These are phyloP conservation scores for Thalassophryne amazonica DNA, from an alignment of 2,797 vertebrate species.

Conservation along the genomic window DNA sequence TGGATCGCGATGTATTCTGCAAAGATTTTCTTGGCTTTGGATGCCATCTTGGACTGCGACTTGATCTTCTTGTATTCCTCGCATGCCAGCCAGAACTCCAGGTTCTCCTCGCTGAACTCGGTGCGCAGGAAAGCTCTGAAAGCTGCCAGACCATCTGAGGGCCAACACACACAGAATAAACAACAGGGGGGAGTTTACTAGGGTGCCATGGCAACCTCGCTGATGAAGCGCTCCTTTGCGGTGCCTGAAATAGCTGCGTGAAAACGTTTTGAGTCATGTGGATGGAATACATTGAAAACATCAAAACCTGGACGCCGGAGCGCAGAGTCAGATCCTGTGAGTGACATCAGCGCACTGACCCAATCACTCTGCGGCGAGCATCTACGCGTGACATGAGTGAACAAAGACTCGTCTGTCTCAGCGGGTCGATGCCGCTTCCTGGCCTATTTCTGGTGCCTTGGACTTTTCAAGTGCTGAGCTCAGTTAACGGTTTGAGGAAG, in stretches of 20 bases:
- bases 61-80: slow-evolving; percentile 98
- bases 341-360: slow-evolving; percentile 42
- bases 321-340: neutral
- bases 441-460: slow-evolving; percentile 12
- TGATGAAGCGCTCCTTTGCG: slow-evolving; percentile 36
- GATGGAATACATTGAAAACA: slow-evolving; percentile 44
- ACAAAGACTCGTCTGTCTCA: slow-evolving; percentile 42
- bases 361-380: slow-evolving; percentile 10
- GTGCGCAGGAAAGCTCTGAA: slow-evolving; percentile 96
- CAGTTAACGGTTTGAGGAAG: slow-evolving; percentile 62
- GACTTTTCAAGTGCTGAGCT: slow-evolving; percentile 17
- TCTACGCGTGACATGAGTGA: neutral
- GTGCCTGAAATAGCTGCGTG: slow-evolving; percentile 56
- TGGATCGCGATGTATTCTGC: slow-evolving; percentile 96
- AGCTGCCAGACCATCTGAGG: slow-evolving; percentile 90
- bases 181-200: slow-evolving; percentile 56
- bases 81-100: slow-evolving; percentile 98
- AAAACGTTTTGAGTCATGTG: slow-evolving; percentile 53
- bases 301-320: neutral
- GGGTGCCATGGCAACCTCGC: slow-evolving; percentile 71
- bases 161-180: slow-evolving; percentile 53
- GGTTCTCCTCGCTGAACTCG: slow-evolving; percentile 97
- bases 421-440: too few relatives aligned
- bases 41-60: slow-evolving; percentile 94
- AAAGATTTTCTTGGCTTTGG: slow-evolving; percentile 97